phyloP scores from a whole-genome alignment of 2,113 vertebrate species.

The Dermatemys mawii region DNA sequence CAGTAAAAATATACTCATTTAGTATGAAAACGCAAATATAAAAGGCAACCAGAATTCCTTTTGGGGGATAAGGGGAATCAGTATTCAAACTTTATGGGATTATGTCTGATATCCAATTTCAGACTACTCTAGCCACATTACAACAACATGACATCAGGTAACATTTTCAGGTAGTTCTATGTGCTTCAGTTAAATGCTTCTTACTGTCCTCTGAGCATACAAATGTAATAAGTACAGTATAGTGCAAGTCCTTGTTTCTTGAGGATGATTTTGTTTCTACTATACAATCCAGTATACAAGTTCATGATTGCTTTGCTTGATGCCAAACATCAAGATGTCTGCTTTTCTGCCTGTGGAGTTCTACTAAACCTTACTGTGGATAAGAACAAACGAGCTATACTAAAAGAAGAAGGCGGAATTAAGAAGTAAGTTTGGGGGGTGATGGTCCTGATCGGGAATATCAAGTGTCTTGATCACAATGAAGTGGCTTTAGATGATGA shows the following conservation, averaged over 20 bases:
- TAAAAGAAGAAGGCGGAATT: constrained; percentile 83
- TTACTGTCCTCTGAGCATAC: background rate
- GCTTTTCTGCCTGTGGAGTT: constrained; percentile 93
- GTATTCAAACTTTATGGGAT: background rate
- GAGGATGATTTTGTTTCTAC: background rate
- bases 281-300: constrained; percentile 84
- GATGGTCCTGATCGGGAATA: background rate
- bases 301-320: constrained; percentile 90
- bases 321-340: constrained; percentile 89
- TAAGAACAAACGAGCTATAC: constrained; percentile 70
- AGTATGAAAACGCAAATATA: background rate
- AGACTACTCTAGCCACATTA: background rate
- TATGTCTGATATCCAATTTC: background rate
- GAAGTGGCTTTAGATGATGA: background rate
- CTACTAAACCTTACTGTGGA: constrained; percentile 91
- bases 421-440: constrained; percentile 84
- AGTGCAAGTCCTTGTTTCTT: background rate
- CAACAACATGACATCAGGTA: background rate
- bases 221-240: background rate
- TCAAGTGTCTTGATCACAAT: background rate
- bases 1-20: background rate
- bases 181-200: background rate
- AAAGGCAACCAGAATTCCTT: background rate
- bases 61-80: background rate
- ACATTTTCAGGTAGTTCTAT: background rate